Evolutionary conservation across 2,113 vertebrate species (phyloP), one percentile per base, ranked within the genome.

Genomic region (Phasianus colchicus): DNA sequence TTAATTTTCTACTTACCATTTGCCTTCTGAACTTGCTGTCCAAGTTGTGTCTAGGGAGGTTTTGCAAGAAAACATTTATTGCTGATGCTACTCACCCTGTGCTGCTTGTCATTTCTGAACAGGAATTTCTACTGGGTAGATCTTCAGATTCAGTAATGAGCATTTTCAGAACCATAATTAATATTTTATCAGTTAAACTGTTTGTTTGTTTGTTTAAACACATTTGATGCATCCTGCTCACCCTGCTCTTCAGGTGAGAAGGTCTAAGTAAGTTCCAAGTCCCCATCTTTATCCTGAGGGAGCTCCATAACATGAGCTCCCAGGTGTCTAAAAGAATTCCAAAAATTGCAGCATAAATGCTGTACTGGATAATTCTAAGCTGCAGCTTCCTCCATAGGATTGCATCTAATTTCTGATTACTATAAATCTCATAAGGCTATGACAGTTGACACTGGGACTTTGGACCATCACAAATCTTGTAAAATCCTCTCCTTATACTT

Each of bases 391-490:
- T 74, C 1, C 5, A 22, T 29, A 63, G 25, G 47, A 74, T n/a
- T 66, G 58, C 77, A 58, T 73, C 6, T 83, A 1, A 34, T 83
- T 92, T 86, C 21, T 78, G 47, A 6, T 55, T 24, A 47, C 10
- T 11, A 3, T 55, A 60, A 73, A 83, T 63, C 18, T 76, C 14
- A 57, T 58, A 40, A 66, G 27, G 6, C 18, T 73, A 11, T 70
- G n/a, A 63, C 36, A 14, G 2, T 48, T 38, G 60, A 63, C n/a
- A 10, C 0, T 0, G 18, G 16, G n/a, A 83, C 22, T 73, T 70
- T 25, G n/a, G 45, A 43, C 27, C 75, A 69, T 66, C 36, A 32
- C 10, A 73, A 42, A 13, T 52, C 48, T 88, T 0, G 0, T 0
- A 7, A 61, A 20, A 16, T 52, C 19, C 5, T 83, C 43, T 77